A percentile compares a stretch with the other conserved stretches of the same genome.
Conservation (phyloP, 2,797 vertebrate genomes). For the Apogon talboti region DNA sequence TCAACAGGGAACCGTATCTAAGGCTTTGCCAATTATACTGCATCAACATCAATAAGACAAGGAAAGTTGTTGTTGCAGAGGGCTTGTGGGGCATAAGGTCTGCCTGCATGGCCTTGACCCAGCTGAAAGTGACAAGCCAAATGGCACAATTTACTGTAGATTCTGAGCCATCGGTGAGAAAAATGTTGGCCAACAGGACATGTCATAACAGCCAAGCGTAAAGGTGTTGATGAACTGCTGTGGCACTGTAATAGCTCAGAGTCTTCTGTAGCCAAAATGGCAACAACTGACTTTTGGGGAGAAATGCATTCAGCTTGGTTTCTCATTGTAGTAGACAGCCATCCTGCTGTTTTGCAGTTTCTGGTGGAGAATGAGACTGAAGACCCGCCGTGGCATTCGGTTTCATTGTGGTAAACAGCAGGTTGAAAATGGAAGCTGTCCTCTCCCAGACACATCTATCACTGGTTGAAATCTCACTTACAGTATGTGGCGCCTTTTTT, state of each 20-base stretch:
- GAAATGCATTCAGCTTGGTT: conserved; percentile 5
- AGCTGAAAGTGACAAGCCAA: conserved; percentile 63
- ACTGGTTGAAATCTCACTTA: conserved; percentile 29
- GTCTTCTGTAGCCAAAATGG: conserved; percentile 25
- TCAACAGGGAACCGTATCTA: conserved; percentile 40
- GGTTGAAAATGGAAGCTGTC: conserved; percentile 37
- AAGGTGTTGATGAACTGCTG: conserved; percentile 73
- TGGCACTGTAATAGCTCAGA: conserved; percentile 33
- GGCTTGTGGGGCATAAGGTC: conserved; percentile 44
- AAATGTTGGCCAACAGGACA: conserved; percentile 46
- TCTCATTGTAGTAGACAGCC: conserved; percentile 32
- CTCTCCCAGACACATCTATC: conserved; percentile 49
- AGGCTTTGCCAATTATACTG: conserved; percentile 39
- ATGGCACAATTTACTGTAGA: conserved; percentile 45
- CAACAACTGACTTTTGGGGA: conserved; percentile 21
- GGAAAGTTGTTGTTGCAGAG: conserved; percentile 26
- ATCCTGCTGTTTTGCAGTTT: conserved; percentile 24
- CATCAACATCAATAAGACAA: conserved; percentile 39
- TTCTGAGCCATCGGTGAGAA: conserved; percentile 43
- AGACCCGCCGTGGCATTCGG: conserved; percentile 10
- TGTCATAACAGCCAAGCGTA: conserved; percentile 51
- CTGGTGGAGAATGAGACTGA: neutral
- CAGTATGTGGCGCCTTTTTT: conserved; percentile 31
- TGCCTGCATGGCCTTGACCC: conserved; percentile 48
- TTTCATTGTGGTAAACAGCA: conserved; percentile 38